Conservation (phyloP, 2,797 vertebrate genomes). For the Pampus argenteus region DNA sequence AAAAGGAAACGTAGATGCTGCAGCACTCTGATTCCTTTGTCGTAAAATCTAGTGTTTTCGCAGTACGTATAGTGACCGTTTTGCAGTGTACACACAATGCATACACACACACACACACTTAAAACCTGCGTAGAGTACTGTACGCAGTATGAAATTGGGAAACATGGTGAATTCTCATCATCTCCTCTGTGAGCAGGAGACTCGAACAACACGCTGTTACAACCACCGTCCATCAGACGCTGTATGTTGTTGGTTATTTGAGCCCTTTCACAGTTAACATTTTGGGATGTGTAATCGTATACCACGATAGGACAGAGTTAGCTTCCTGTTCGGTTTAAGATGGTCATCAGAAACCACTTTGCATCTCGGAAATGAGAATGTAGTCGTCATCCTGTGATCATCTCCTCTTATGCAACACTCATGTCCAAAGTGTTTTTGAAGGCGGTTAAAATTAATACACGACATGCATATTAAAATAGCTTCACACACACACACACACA, state of each 20-base stretch:
- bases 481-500: too few relatives aligned
- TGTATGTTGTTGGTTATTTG: neutral
- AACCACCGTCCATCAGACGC: neutral
- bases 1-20: too few relatives aligned
- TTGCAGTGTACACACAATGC: neutral
- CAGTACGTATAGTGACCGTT: neutral
- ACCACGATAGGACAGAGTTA: slow-evolving; percentile 10
- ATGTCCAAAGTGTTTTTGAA: neutral
- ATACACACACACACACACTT: neutral
- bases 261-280: neutral
- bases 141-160: neutral
- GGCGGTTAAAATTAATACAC: too few relatives aligned
- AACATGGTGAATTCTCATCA: neutral
- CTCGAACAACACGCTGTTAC: neutral
- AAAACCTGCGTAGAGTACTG: neutral
- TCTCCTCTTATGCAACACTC: slow-evolving; percentile 25
- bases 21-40: too few relatives aligned
- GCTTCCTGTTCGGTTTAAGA: slow-evolving; percentile 28
- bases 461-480: too few relatives aligned
- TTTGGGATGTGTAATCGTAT: neutral
- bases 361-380: slow-evolving; percentile 2
- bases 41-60: neutral
- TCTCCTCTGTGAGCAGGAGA: neutral
- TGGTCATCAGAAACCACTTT: neutral
- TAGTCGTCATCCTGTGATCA: slow-evolving; percentile 31